A percentile compares a stretch with the other conserved stretches of the same genome.
These are phyloP conservation scores for Lasioglossum albipes DNA, from an alignment of 1,140 invertebrate genomes.

Conservation along the genomic window DNA sequence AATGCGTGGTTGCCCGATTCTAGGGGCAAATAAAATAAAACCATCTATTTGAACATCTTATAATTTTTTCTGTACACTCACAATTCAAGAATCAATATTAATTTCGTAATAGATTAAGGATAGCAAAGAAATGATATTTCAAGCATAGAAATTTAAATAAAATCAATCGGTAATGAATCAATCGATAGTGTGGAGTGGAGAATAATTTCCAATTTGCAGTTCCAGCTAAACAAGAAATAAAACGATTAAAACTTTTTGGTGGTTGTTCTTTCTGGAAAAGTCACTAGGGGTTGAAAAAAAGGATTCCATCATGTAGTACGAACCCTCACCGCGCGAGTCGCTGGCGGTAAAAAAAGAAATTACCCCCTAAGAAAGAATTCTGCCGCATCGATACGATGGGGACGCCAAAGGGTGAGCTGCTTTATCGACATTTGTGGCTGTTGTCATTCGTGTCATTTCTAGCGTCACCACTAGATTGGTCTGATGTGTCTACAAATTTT, in stretches of 20 bases:
- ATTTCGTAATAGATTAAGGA: neutral
- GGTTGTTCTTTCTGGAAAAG: neutral
- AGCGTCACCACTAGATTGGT: constrained; percentile 71
- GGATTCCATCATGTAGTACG: constrained; percentile 44
- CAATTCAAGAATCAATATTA: neutral
- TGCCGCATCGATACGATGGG: constrained; percentile 70
- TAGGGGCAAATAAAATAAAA: constrained; percentile 50
- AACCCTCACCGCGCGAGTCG: constrained; percentile 40
- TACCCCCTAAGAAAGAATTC: constrained; percentile 73
- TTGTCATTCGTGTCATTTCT: constrained; percentile 62
- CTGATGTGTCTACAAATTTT: constrained; percentile 51
- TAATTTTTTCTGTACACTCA: neutral
- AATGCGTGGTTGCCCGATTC: constrained; percentile 66
- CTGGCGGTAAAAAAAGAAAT: constrained; percentile 65
- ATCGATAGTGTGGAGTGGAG: neutral
- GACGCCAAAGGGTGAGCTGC: constrained; percentile 63
- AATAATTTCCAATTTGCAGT: neutral
- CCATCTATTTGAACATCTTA: neutral
- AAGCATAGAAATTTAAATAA: neutral
- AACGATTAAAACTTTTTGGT: neutral
- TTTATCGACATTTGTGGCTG: constrained; percentile 69
- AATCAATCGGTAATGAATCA: too few relatives aligned
- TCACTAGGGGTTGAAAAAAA: neutral
- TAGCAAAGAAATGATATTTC: neutral
- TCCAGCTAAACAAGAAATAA: neutral